phyloP scores from a whole-genome alignment of 2,797 vertebrate genomes.

The Diglossa cyanea region DNA sequence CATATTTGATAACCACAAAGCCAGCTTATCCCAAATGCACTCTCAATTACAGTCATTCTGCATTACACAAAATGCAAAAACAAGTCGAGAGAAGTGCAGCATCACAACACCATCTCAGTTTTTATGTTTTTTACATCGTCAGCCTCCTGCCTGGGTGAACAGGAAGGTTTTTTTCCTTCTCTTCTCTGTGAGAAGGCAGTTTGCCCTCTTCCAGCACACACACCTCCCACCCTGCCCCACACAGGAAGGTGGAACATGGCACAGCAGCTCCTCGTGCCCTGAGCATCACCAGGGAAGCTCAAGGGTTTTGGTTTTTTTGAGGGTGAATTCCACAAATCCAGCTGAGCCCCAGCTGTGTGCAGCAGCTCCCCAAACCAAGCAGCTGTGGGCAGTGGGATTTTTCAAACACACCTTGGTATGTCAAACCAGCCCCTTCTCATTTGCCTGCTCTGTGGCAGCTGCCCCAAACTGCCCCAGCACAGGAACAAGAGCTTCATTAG shows the following conservation, averaged over 20 bases:
- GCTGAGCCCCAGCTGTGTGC: neutral
- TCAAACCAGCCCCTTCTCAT: neutral
- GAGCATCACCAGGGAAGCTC: rapidly evolving
- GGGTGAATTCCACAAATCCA: neutral
- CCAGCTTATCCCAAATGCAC: constrained; percentile 4
- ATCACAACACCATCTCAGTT: neutral
- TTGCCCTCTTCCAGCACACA: neutral
- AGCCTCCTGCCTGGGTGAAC: rapidly evolving
- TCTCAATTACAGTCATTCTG: neutral
- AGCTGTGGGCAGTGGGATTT: neutral
- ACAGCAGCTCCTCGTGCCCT: rapidly evolving
- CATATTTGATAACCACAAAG: constrained; percentile 11
- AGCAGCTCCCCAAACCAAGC: rapidly evolving
- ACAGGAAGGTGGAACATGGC: rapidly evolving
- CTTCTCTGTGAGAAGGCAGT: neutral
- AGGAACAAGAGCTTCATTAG: neutral
- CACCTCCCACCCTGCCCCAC: rapidly evolving
- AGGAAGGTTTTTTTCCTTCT: neutral
- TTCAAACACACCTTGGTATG: rapidly evolving
- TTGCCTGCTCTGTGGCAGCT: rapidly evolving
- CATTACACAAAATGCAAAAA: neutral
- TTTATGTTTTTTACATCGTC: rapidly evolving
- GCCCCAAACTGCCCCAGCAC: neutral
- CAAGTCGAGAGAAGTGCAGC: neutral
- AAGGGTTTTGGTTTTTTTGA: too few species aligned